Percentiles rank a stretch among this genome's conserved stretches.
These are phyloP conservation scores for Agrypnus murinus DNA, from an alignment of 2,888 invertebrate genomes.

Conservation along the genomic window DNA sequence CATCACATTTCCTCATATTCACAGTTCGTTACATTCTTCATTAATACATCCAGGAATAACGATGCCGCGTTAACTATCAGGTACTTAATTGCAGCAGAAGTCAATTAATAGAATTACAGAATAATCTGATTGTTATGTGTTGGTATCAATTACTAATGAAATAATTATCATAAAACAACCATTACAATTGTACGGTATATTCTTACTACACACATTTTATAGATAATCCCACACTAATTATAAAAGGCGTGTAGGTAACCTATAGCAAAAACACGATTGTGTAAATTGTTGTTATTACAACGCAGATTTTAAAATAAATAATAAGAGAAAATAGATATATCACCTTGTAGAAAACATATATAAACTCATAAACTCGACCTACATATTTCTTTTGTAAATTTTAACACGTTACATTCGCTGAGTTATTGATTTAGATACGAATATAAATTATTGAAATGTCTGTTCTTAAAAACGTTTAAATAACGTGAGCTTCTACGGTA, in stretches of 20 bases:
- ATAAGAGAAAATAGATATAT: neutral
- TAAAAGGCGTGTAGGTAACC: constrained; percentile 7
- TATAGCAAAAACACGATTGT: neutral
- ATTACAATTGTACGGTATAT: constrained; percentile 18
- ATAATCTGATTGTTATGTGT: constrained; percentile 32
- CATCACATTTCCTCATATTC: constrained; percentile 15
- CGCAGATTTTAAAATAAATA: constrained; percentile 8
- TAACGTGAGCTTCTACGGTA: too few species aligned
- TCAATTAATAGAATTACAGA: constrained; percentile 30
- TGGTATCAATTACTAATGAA: constrained; percentile 38
- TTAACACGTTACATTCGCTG: neutral
- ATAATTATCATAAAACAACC: constrained; percentile 36
- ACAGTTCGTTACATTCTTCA: constrained; percentile 48
- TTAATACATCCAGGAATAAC: constrained; percentile 32
- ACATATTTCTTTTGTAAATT: neutral
- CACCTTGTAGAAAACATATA: neutral
- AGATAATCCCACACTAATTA: constrained; percentile 7
- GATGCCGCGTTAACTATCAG: constrained; percentile 33
- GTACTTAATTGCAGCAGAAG: constrained; percentile 30
- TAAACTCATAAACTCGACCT: neutral
- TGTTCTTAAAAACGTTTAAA: too few species aligned
- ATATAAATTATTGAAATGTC: too few species aligned
- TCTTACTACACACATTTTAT: constrained; percentile 13
- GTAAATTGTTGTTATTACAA: constrained; percentile 13
- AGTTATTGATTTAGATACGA: too few species aligned